Evolutionary conservation across 2,113 vertebrate genomes (phyloP).

Genomic region (Stigmatopora nigra): DNA sequence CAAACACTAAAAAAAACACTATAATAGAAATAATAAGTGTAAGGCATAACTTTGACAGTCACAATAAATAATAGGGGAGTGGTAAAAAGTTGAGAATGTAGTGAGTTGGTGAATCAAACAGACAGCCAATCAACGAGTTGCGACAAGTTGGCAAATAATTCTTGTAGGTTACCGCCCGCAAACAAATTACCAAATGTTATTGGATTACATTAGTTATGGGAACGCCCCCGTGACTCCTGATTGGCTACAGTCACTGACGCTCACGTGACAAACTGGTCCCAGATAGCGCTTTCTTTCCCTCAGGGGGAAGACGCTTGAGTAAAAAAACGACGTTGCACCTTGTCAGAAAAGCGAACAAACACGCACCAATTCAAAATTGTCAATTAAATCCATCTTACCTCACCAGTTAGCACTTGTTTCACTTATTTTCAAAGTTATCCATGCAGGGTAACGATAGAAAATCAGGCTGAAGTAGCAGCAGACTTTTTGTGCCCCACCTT

Average conservation of each 20-base stretch:
- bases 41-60: too few relatives aligned
- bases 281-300: background rate
- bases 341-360: fast-evolving
- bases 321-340: background rate
- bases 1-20: background rate
- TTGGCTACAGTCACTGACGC: constrained; percentile 26
- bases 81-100: background rate
- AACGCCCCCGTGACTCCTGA: background rate
- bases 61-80: background rate
- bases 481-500: constrained; percentile 43
- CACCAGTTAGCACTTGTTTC: constrained; percentile 25
- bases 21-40: too few relatives aligned
- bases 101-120: constrained; percentile 21
- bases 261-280: constrained; percentile 1
- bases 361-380: fast-evolving
- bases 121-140: constrained; percentile 13
- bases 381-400: background rate
- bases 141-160: background rate
- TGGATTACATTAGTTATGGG: background rate
- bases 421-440: background rate
- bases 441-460: constrained; percentile 12
- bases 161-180: constrained; percentile 18
- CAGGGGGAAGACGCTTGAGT: background rate
- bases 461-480: constrained; percentile 29
- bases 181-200: background rate